Percentiles rank a stretch among this genome's conserved stretches.
Evolutionary conservation across 2,888 invertebrate genomes (phyloP).

Genomic region (Callinectes sapidus): DNA sequence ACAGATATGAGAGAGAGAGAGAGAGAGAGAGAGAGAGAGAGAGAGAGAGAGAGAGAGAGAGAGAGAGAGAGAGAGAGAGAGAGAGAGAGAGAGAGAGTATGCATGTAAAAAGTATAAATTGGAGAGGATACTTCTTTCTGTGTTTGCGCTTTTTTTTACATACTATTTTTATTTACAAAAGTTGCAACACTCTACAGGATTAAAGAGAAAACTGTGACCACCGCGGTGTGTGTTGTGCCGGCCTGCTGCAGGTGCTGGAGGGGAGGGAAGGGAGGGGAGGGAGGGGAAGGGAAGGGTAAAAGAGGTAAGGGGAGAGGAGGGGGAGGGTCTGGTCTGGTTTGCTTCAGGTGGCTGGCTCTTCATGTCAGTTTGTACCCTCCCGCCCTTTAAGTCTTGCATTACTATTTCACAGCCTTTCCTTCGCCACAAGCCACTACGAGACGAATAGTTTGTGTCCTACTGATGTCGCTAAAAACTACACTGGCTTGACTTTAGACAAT

Average conservation of each 20-base stretch:
- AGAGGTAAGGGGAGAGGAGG: too few relatives aligned
- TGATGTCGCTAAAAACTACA: too few relatives aligned
- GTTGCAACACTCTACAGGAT: not conserved
- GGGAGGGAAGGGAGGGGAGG: not conserved
- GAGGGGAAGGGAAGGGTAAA: not conserved
- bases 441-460: too few relatives aligned
- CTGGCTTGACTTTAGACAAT: too few relatives aligned
- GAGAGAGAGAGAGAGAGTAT: constrained; percentile 46
- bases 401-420: too few relatives aligned
- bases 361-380: too few relatives aligned
- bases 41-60: constrained; percentile 43
- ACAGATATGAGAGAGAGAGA: not conserved
- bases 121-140: not conserved
- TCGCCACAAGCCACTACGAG: too few relatives aligned
- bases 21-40: constrained; percentile 8
- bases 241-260: not conserved
- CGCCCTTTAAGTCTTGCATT: too few relatives aligned
- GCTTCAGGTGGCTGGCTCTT: too few relatives aligned
- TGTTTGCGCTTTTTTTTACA: not conserved
- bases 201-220: not conserved
- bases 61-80: constrained; percentile 42
- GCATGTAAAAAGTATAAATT: not conserved
- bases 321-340: too few relatives aligned
- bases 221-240: not conserved
- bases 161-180: not conserved